A percentile compares a stretch with the other conserved stretches of the same genome.
Evolutionary conservation across 2,797 vertebrate genomes (phyloP).

Genomic region (Megalops cyprinoides): DNA sequence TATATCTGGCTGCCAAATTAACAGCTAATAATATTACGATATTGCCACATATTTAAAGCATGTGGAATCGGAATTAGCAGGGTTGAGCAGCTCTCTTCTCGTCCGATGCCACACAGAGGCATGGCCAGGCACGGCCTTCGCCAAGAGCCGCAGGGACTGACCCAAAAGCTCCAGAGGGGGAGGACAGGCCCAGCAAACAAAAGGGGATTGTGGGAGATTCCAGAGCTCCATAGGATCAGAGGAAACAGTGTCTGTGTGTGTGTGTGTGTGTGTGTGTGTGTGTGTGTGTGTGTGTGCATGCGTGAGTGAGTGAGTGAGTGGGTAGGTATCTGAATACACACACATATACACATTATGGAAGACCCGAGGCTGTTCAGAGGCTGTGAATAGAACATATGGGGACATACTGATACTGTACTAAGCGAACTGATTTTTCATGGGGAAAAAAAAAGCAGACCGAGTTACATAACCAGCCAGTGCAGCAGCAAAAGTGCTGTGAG

Average conservation of each 20-base stretch:
- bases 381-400: not conserved
- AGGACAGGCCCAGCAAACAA: not conserved
- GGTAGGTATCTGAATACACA: too few relatives aligned
- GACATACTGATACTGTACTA: not conserved
- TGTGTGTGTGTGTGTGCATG: not conserved
- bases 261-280: not conserved
- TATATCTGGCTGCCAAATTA: too few relatives aligned
- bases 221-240: too few relatives aligned
- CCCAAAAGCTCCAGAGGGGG: not conserved
- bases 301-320: not conserved
- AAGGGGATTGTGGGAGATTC: slow-evolving; percentile 5
- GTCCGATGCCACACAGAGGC: not conserved
- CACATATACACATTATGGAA: not conserved
- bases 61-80: too few relatives aligned
- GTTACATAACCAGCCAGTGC: not conserved
- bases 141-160: not conserved
- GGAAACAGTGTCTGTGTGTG: not conserved
- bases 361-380: not conserved
- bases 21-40: too few relatives aligned
- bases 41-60: too few relatives aligned
- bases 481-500: too few relatives aligned
- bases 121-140: not conserved
- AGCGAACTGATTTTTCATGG: not conserved
- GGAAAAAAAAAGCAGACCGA: not conserved
- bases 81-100: too few relatives aligned